phyloP scores from a whole-genome alignment of 2,797 vertebrate species.

The Ispidina lecontei region DNA sequence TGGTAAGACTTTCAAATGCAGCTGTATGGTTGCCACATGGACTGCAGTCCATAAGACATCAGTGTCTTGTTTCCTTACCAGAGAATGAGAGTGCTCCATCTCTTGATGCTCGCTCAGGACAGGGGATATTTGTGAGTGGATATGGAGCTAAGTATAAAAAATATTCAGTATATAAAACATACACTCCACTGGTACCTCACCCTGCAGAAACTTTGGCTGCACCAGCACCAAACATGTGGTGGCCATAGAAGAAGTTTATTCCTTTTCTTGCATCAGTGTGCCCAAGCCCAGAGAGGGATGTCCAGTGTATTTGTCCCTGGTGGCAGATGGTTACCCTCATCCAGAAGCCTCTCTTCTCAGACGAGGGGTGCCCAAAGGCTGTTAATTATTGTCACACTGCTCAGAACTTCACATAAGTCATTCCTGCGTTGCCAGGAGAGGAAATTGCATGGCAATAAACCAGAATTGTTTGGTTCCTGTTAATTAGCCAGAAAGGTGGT shows the following conservation, averaged over 20 bases:
- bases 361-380: not conserved
- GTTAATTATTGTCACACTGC: not conserved
- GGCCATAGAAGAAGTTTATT: not conserved
- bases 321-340: not conserved
- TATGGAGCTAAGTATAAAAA: not conserved
- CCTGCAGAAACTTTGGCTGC: not conserved
- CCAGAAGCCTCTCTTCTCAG: not conserved
- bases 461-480: not conserved
- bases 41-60: not conserved
- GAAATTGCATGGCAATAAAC: conserved; percentile 10
- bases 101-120: not conserved
- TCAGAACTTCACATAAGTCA: not conserved
- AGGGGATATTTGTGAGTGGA: not conserved
- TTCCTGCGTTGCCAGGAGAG: not conserved
- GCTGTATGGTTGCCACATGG: not conserved
- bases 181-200: fast-evolving
- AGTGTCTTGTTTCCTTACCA: not conserved
- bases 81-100: fast-evolving
- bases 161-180: too few species aligned
- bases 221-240: not conserved
- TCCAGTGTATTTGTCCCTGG: not conserved
- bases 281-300: fast-evolving
- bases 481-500: conserved; percentile 1
- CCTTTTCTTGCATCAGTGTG: not conserved
- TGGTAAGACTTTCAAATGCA: not conserved